Evolutionary conservation across 2,888 invertebrate species (phyloP), one percentile per base, ranked within the genome.

Genomic region (Alsophila aescularia): DNA sequence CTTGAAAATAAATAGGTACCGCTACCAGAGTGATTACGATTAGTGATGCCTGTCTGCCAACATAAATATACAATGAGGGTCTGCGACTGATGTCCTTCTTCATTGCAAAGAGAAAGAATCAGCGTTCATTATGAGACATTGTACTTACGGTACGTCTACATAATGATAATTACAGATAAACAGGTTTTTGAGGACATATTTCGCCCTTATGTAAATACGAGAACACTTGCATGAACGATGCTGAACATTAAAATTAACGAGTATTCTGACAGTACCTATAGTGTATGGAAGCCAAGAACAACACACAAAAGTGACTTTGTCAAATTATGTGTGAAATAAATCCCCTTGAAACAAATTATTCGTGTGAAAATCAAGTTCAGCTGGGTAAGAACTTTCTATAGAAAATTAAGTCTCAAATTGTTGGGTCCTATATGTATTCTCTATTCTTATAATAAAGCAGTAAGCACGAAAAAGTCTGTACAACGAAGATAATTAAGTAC

Each of bases 11-110:
- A 52, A 45, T 36, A 36, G 34, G 21, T 12, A 12, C 12, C 15
- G 18, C 31, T 52, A 52, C 55, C 55, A 56, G 50, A 55, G 41
- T 42, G 35, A 58, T 58, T 55, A 55, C 39, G 35, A 58, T 58
- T 55, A 55, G 49, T 43, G 31, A 44, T 15, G 52, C 57, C 15
- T 47, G 39, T 47, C 44, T 45, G 42, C 50, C 49, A 53, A 51
- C 27, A 48, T 34, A 47, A 39, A 53, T 18, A 40, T 35, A 47
- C 31, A 21, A 9, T 32, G 31, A 40, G 27, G 36, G 21, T 56
- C 24, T 40, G 13, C 24, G 48, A 35, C 34, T 40, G 31, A 31
- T 15, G 39, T 45, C 41, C 32, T 42, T 57, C 53, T 44, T 49
- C 41, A 32, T 35, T 51, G 24, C 37, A 34, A 16, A 16, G 0